These are phyloP conservation scores for Drosophila azteca DNA, from an alignment of 1,140 invertebrate species.

Conservation along the genomic window DNA sequence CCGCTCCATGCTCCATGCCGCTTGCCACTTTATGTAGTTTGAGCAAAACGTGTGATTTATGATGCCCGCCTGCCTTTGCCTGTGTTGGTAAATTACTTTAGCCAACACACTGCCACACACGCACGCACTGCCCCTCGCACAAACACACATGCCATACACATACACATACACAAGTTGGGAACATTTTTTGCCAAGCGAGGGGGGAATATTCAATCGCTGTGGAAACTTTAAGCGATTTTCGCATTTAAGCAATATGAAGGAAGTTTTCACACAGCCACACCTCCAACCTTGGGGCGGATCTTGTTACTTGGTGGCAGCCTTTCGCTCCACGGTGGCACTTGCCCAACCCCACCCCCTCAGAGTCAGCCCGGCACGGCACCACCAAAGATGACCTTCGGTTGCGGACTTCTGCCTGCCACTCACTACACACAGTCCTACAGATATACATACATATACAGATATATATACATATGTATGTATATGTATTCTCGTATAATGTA, in stretches of 20 bases:
- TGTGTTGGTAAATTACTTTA: constrained; percentile 74
- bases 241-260: constrained; percentile 47
- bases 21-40: constrained; percentile 67
- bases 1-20: background rate
- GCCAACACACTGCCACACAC: constrained; percentile 36
- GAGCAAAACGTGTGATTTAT: constrained; percentile 74
- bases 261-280: background rate
- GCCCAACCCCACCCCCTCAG: background rate
- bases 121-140: constrained; percentile 45
- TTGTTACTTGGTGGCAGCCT: constrained; percentile 9
- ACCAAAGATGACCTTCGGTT: constrained; percentile 28
- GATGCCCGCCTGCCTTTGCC: constrained; percentile 49
- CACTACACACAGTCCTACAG: constrained; percentile 1
- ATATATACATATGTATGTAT: constrained; percentile 6
- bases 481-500: background rate
- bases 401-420: background rate
- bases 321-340: no score
- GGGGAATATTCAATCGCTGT: constrained; percentile 47
- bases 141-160: constrained; percentile 53
- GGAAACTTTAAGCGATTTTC: constrained; percentile 57
- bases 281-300: background rate
- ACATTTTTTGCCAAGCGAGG: constrained; percentile 10
- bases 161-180: constrained; percentile 36
- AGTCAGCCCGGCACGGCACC: background rate
- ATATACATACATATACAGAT: constrained; percentile 8